Conservation (phyloP, 2,888 invertebrate species). For the Leistus spinibarbis region DNA sequence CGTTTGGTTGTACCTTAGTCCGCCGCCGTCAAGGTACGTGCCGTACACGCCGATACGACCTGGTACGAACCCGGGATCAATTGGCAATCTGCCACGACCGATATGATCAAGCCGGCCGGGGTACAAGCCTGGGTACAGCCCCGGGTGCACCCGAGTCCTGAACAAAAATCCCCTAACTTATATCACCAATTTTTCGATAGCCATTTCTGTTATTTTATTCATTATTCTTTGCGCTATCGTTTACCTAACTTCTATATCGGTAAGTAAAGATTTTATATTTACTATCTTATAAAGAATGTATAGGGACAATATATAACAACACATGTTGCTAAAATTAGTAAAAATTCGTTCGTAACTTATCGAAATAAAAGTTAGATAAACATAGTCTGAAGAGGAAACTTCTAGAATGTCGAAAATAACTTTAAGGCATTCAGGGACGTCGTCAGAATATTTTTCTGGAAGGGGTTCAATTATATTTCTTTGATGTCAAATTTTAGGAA, state of each 20-base stretch:
- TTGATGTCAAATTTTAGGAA: constrained; percentile 7
- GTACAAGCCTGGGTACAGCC: neutral
- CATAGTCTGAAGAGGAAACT: too few species aligned
- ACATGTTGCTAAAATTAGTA: too few species aligned
- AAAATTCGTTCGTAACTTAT: neutral
- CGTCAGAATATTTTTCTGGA: too few species aligned
- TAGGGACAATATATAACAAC: neutral
- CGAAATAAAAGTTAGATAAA: too few species aligned
- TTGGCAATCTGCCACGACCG: constrained; percentile 12
- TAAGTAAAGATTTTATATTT: too few species aligned
- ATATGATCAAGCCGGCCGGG: neutral
- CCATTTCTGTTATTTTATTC: neutral
- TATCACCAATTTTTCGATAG: neutral
- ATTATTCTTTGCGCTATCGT: too few species aligned
- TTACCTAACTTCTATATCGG: too few species aligned
- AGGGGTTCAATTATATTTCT: too few species aligned
- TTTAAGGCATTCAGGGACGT: too few species aligned
- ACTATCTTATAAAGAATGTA: too few species aligned
- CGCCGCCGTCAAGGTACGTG: constrained; percentile 33
- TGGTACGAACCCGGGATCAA: constrained; percentile 17
- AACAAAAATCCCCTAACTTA: constrained; percentile 8
- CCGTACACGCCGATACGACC: constrained; percentile 38
- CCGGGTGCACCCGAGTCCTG: constrained; percentile 4
- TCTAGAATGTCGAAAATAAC: too few species aligned
- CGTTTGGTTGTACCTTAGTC: constrained; percentile 28